Percentiles rank a stretch among this genome's conserved stretches.
Conservation (phyloP, 2,113 vertebrate genomes). For the Myrmecobius fasciatus region DNA sequence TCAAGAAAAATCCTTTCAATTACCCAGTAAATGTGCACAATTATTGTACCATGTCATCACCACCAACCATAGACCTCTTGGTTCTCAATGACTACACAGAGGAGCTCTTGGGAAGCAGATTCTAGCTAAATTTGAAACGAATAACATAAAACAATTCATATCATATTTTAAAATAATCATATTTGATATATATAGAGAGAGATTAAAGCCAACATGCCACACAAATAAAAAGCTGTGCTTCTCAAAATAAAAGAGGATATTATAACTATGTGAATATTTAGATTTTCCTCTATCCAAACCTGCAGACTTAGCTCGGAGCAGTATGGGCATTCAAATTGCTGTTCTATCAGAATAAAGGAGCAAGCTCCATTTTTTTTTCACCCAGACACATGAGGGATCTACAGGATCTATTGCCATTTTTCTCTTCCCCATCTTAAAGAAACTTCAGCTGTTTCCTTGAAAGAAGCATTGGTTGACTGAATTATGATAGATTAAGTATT, state of each 20-base stretch:
- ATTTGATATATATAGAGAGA: neutral
- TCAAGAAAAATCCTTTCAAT: slow-evolving; percentile 51
- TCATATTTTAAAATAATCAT: slow-evolving; percentile 8
- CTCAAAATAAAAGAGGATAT: neutral
- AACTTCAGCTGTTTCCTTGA: neutral
- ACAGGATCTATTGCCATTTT: neutral
- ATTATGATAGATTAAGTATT: neutral
- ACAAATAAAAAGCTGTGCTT: slow-evolving; percentile 8
- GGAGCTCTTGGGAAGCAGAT: neutral
- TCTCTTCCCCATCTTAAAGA: neutral
- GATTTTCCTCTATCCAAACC: neutral
- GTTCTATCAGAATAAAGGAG: accelerated
- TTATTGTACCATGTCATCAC: neutral
- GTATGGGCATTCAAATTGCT: too few relatives aligned
- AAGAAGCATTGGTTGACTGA: neutral
- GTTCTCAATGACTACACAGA: neutral
- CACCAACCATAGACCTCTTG: neutral
- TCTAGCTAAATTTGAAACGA: slow-evolving; percentile 13
- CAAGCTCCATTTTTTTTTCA: neutral
- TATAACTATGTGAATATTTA: neutral
- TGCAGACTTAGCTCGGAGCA: neutral
- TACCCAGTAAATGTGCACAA: slow-evolving; percentile 40
- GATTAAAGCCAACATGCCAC: neutral
- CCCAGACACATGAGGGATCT: neutral
- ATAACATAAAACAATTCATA: neutral